phyloP scores from a whole-genome alignment of 2,113 vertebrate species.

The Acanthisitta chloris region DNA sequence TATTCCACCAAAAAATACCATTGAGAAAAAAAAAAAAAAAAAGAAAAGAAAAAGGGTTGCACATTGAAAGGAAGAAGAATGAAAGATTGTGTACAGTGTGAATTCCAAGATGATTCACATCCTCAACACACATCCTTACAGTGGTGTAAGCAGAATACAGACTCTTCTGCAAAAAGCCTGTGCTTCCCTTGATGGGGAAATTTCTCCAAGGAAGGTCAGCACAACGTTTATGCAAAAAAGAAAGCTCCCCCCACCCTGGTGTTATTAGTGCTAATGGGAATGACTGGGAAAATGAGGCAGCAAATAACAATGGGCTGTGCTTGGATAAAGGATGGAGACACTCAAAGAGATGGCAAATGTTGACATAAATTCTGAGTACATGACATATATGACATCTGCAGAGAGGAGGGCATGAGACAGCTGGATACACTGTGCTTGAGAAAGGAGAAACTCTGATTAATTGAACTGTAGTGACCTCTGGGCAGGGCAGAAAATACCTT shows the following conservation, averaged over 20 bases:
- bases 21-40: background rate
- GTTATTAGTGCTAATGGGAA: background rate
- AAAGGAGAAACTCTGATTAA: slow-evolving; percentile 38
- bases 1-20: slow-evolving; percentile 48
- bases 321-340: background rate
- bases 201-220: background rate
- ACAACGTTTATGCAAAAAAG: slow-evolving; percentile 11
- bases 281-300: background rate
- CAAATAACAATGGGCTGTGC: background rate
- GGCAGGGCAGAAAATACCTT: background rate
- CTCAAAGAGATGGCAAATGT: background rate
- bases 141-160: no score
- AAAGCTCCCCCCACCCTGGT: background rate
- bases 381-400: background rate
- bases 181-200: background rate
- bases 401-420: background rate
- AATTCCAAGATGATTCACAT: background rate
- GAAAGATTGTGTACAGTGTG: background rate
- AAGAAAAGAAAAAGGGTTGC: background rate
- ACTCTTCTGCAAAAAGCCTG: background rate
- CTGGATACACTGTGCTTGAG: background rate
- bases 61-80: background rate
- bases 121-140: background rate
- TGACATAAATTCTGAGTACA: slow-evolving; percentile 29
- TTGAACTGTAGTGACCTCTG: background rate